Evolutionary conservation across 2,113 vertebrate genomes (phyloP).

Genomic region (Mus pahari): DNA sequence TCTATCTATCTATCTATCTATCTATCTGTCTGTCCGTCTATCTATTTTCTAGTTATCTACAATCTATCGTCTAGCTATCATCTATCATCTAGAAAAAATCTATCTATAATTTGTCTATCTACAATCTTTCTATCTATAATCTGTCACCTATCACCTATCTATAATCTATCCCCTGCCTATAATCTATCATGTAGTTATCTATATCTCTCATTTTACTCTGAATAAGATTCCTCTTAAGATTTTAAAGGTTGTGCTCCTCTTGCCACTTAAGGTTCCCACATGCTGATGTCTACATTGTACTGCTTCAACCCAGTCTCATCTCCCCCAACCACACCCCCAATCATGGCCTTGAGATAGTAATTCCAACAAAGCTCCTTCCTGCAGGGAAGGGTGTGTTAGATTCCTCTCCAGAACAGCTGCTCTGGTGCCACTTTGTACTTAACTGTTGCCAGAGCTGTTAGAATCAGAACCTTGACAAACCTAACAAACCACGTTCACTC

Average conservation of each 20-base stretch:
- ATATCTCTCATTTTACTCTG: too few species aligned
- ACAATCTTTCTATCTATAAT: too few species aligned
- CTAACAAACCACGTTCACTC: not conserved
- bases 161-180: too few species aligned
- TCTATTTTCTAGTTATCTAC: too few species aligned
- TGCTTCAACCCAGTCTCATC: not conserved
- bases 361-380: not conserved
- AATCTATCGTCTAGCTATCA: too few species aligned
- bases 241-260: not conserved
- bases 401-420: not conserved
- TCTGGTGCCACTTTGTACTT: not conserved
- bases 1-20: too few species aligned
- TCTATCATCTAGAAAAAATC: too few species aligned
- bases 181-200: too few species aligned
- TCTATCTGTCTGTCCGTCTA: too few species aligned
- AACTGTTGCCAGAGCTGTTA: not conserved
- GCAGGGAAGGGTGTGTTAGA: too few species aligned
- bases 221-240: not conserved
- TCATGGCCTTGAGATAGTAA: not conserved
- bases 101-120: too few species aligned
- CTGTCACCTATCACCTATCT: too few species aligned
- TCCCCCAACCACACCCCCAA: not conserved
- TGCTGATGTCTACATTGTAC: not conserved
- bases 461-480: not conserved
- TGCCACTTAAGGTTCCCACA: not conserved